Evolutionary conservation across 2,888 invertebrate genomes (phyloP), one percentile per base, ranked within the genome.

Genomic region (Hartigia nigra): DNA sequence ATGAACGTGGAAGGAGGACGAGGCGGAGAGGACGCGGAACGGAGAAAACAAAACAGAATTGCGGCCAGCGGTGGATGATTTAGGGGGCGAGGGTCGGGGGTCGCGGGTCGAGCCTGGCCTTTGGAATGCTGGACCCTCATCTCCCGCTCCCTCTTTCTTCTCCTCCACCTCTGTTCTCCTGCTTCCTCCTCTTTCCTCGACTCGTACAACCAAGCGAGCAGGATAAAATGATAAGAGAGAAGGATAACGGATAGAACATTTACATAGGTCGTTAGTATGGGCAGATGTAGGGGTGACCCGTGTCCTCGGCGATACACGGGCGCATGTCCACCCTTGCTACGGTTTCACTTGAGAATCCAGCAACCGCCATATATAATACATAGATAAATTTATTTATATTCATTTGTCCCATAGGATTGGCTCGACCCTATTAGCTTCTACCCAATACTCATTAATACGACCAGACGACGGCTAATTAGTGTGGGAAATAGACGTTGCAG

Each of bases 51-150:
- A 91, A 91, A 91, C 90, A 87, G 87, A 90, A 91, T 91, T 88
- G 90, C 90, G 89, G 90, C 86, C 90, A 85, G 84, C 88, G 89
- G 89, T 90, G 90, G 91, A 91, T 91, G 91, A 91, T 91, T 91
- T 91, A 91, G 91, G 90, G 91, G 91, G 89, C 90, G 77, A 76
- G 80, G 75, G 76, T 87, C 87, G 87, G 87, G 89, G 91, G 91
- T 91, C 91, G 91, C 89, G 91, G 90, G 90, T 91, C 90, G 91
- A 90, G 90, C 88, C 89, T 88, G 85, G 90, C 87, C 88, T 87
- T 90, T 89, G 91, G 91, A 91, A 89, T 88, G 88, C 83, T 84
- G 89, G 87, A 82, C 83, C 87, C 84, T 87, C 85, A 80, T 80
- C 70, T 76, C 78, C 77, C 77, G 78, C 78, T 77, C 36, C 39